These are phyloP conservation scores for Venusia cambrica DNA, from an alignment of 2,888 invertebrate species.

Conservation along the genomic window DNA sequence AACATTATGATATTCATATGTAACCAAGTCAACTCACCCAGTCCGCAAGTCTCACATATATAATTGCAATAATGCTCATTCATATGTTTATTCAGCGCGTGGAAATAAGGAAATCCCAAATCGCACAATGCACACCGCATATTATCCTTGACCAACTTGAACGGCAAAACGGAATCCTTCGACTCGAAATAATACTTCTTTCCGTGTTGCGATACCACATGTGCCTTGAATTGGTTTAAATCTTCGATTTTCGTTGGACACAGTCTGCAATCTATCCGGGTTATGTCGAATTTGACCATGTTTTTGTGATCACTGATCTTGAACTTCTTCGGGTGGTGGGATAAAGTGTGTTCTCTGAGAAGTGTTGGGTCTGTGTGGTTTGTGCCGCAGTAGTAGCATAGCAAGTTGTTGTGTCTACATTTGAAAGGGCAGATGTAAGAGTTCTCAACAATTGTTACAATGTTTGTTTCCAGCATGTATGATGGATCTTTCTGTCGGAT, in stretches of 20 bases:
- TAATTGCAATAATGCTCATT: conserved; percentile 68
- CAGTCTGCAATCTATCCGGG: conserved; percentile 60
- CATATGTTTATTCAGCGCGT: conserved; percentile 71
- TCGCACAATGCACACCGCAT: conserved; percentile 58
- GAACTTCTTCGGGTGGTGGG: conserved; percentile 55
- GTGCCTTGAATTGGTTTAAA: conserved; percentile 56
- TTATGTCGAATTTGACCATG: conserved; percentile 67
- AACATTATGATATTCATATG: too few species aligned
- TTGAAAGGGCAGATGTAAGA: conserved; percentile 68
- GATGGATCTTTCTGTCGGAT: conserved; percentile 62
- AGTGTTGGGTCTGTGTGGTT: conserved; percentile 46
- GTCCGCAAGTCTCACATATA: conserved; percentile 66
- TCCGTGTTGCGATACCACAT: conserved; percentile 48
- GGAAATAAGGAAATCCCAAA: conserved; percentile 57
- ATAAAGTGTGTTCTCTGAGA: conserved; percentile 46
- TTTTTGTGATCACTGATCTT: conserved; percentile 62
- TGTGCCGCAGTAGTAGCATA: conserved; percentile 66
- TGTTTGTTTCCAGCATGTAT: conserved; percentile 64
- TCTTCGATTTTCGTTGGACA: conserved; percentile 48
- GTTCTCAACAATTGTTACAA: conserved; percentile 59
- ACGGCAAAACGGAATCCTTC: conserved; percentile 59
- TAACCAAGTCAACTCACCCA: conserved; percentile 56
- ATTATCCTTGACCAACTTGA: conserved; percentile 48
- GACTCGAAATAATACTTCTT: conserved; percentile 60
- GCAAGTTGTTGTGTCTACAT: conserved; percentile 63